Conservation (phyloP, 2,888 invertebrate species). For the Atherix ibis region DNA sequence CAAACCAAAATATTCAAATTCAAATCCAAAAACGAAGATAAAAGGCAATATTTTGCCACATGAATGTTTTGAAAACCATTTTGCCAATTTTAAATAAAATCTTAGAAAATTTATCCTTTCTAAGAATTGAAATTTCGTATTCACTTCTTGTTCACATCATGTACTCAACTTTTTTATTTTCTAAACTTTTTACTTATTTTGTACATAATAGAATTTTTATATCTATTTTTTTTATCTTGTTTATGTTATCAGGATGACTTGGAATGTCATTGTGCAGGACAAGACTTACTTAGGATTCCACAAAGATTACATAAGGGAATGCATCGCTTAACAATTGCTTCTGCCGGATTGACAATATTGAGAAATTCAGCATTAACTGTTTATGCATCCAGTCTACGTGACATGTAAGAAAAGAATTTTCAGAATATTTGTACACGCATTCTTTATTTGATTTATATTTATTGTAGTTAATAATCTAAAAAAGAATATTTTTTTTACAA, state of each 20-base stretch:
- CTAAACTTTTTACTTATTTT: background rate
- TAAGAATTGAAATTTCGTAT: too few relatives aligned
- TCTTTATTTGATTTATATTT: background rate
- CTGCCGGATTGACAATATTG: slow-evolving; percentile 25
- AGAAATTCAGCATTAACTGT: slow-evolving; percentile 26
- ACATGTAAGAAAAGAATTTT: slow-evolving; percentile 21
- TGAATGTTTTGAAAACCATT: too few relatives aligned
- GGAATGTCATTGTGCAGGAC: slow-evolving; percentile 30
- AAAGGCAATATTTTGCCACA: too few relatives aligned
- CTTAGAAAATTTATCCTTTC: too few relatives aligned
- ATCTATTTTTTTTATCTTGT: slow-evolving; percentile 1
- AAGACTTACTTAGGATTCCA: slow-evolving; percentile 25
- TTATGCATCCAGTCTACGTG: slow-evolving; percentile 23
- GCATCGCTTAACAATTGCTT: slow-evolving; percentile 26
- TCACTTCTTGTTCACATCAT: background rate
- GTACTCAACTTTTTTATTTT: background rate
- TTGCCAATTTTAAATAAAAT: too few relatives aligned
- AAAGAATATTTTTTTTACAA: background rate
- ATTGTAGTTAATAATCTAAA: background rate
- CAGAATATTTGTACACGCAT: background rate
- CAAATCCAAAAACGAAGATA: too few relatives aligned
- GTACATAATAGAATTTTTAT: background rate
- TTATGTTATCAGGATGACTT: slow-evolving; percentile 21
- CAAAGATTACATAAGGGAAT: slow-evolving; percentile 25
- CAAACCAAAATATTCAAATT: too few relatives aligned